Conservation (phyloP, 2,113 vertebrate genomes). For the Agelaius phoeniceus region DNA sequence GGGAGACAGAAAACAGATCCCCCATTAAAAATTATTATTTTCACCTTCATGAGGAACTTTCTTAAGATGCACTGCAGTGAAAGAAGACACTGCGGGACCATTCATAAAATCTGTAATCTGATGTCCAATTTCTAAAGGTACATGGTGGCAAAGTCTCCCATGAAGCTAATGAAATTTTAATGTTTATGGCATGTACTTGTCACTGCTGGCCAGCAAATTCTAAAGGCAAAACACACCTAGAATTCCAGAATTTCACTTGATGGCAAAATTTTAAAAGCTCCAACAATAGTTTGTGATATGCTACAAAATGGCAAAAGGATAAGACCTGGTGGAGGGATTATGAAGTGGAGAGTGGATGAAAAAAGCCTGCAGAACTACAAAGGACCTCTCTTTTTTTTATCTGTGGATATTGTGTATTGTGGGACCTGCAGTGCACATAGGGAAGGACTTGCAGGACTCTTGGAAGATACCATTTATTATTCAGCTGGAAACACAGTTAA, state of each 20-base stretch:
- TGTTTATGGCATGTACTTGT: not conserved
- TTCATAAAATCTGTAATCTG: not conserved
- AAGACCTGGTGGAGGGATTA: not conserved
- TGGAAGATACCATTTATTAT: slow-evolving; percentile 47
- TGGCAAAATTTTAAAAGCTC: not conserved
- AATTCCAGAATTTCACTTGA: not conserved
- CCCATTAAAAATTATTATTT: not conserved
- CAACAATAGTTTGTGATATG: not conserved
- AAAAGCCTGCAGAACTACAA: not conserved
- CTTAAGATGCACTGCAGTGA: not conserved
- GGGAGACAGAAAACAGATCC: not conserved
- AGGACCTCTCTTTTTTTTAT: not conserved
- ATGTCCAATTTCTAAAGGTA: not conserved
- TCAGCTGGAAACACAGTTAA: slow-evolving; percentile 45
- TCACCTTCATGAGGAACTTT: not conserved
- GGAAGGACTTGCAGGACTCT: slow-evolving; percentile 16
- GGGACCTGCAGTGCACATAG: not conserved
- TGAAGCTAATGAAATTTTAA: not conserved
- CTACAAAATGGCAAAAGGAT: not conserved
- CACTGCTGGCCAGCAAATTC: not conserved
- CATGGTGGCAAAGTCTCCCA: not conserved
- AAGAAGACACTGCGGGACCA: not conserved
- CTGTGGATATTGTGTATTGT: not conserved
- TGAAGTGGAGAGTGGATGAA: not conserved
- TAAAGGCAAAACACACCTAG: not conserved